Conservation (phyloP, 2,888 invertebrate species). For the Caenorhabditis sp. region DNA sequence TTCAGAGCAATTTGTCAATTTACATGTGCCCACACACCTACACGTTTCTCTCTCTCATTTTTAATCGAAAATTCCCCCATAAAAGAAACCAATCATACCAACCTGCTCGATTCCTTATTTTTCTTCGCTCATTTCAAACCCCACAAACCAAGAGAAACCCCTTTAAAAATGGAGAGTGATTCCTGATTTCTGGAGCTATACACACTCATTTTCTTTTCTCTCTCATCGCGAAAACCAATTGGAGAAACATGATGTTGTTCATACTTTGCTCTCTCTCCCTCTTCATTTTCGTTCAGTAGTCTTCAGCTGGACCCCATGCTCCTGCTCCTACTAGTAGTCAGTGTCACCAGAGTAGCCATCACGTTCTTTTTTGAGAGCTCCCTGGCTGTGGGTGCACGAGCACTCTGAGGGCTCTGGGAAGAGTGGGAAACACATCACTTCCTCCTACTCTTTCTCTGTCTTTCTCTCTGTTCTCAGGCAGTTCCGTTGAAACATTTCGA, state of each 20-base stretch:
- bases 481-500: constrained; percentile 15
- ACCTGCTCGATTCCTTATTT: neutral
- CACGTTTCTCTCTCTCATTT: neutral
- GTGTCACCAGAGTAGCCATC: constrained; percentile 7
- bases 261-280: constrained; percentile 3
- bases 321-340: constrained; percentile 12
- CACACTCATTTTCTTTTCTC: neutral
- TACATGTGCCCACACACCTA: neutral
- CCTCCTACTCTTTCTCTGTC: neutral
- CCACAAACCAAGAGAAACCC: constrained; percentile 17
- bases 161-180: neutral
- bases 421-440: constrained; percentile 20
- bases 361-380: constrained; percentile 5
- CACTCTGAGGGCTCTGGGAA: constrained; percentile 11
- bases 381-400: constrained; percentile 32
- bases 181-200: neutral
- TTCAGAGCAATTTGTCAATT: neutral
- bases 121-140: neutral
- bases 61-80: neutral
- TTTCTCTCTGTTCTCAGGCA: too few species aligned
- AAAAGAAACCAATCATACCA: constrained; percentile 7
- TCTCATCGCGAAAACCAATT: neutral
- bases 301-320: neutral
- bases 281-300: neutral
- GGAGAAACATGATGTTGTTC: constrained; percentile 9